Base-by-base conservation (phyloP, 2,113 vertebrate species). In the Andinoacara biseriatus region DNA sequence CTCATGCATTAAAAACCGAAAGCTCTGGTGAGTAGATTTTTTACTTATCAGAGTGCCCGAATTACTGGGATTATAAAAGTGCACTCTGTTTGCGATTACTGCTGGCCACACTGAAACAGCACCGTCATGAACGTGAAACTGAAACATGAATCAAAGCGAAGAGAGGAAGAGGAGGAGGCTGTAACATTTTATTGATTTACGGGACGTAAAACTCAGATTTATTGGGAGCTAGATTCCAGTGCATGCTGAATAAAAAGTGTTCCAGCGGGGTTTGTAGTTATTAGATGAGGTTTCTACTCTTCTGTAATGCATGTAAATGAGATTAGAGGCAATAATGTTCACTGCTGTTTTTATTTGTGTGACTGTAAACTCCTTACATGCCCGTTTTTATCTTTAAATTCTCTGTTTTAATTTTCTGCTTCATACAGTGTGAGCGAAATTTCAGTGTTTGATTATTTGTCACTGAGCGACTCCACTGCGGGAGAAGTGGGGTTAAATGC, bases 31-130 rank as follows among this genome's bases (percentile, higher is more conserved):
- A 61, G 86, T 80, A 74, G 90, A 91, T 90, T 90, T 90, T 40
- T 60, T 86, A 33, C 62, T 89, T 69, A 87, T 85, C 72, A 77
- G 63, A 49, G 72, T 52, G 78, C 60, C 82, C 43, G 87, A 89
- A 82, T 90, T 62, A 90, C 65, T 78, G 74, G 69, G 86, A 92
- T 92, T 91, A 90, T 85, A 75, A 87, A 89, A 85, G 78, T 10
- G 61, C 83, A 40, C 81, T 81, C 65, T 35, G 76, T 84, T 85
- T 83, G 81, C 15, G 83, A 89, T 86, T 85, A 80, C 58, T 31
- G 58, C 49, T 3, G 1, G 79, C 63, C 31, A 31, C 65, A 14
- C 76, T 80, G 38, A 79, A 85, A 81, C 76, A 4, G 80, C 65
- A 3, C 18, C 7, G 3, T 58, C 76, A 20, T 54, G 38, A 88